phyloP scores from a whole-genome alignment of 1,140 invertebrate species.

The Coboldia fuscipes region DNA sequence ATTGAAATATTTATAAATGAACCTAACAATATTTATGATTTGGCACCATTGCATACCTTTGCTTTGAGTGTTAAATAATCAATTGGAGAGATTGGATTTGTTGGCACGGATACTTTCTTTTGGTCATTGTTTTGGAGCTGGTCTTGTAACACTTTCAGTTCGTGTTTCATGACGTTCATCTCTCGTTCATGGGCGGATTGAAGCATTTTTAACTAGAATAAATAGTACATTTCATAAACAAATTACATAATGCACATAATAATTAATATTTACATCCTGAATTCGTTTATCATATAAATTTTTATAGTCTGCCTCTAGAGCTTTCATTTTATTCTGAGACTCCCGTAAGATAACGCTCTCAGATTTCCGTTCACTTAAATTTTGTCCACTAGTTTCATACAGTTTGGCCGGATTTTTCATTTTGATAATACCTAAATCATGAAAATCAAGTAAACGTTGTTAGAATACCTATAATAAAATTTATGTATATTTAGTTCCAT shows the following conservation, averaged over 20 bases:
- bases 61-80: slow-evolving; percentile 21
- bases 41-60: no score
- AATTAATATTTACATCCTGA: slow-evolving; percentile 37
- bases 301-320: slow-evolving; percentile 38
- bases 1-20: no score
- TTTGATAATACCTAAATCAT: no score
- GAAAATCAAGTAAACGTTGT: no score
- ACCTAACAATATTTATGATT: no score
- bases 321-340: slow-evolving; percentile 33
- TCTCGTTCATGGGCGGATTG: slow-evolving; percentile 59
- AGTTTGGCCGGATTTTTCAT: no score
- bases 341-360: slow-evolving; percentile 34
- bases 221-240: background rate
- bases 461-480: no score
- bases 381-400: no score
- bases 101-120: no score
- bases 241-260: slow-evolving; percentile 1
- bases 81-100: no score
- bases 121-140: no score
- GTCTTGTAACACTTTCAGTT: no score
- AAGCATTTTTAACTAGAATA: slow-evolving; percentile 38
- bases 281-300: slow-evolving; percentile 47
- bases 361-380: slow-evolving; percentile 26
- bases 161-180: slow-evolving; percentile 23
- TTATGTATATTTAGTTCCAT: slow-evolving; percentile 9